Evolutionary conservation across 2,797 vertebrate species (phyloP).

Genomic region (Triplophysa bombifrons): DNA sequence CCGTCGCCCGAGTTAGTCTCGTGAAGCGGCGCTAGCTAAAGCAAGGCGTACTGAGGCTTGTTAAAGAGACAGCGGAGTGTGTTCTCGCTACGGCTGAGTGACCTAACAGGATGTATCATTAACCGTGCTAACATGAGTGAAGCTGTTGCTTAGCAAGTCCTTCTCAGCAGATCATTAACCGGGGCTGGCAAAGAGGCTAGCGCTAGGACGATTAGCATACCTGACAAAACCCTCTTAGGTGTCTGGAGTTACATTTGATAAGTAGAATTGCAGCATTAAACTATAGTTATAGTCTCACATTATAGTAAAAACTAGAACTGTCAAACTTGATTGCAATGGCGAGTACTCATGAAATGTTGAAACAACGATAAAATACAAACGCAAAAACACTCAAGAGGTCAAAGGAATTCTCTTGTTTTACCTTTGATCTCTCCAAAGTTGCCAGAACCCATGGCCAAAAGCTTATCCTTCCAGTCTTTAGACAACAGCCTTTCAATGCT

Average conservation of each 20-base stretch:
- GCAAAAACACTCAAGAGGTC: constrained; percentile 4
- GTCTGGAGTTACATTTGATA: constrained; percentile 24
- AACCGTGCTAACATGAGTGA: constrained; percentile 35
- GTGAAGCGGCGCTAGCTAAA: constrained; percentile 50
- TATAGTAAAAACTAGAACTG: background rate
- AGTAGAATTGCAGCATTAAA: background rate
- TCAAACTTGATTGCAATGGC: background rate
- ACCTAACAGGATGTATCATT: constrained; percentile 51
- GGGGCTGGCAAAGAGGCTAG: constrained; percentile 16
- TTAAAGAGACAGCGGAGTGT: constrained; percentile 39
- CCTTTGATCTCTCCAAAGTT: constrained; percentile 99
- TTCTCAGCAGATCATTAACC: constrained; percentile 47
- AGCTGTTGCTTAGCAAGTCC: constrained; percentile 32
- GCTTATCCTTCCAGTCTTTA: constrained; percentile 99
- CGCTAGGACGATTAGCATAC: constrained; percentile 19
- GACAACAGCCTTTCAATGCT: constrained; percentile 99
- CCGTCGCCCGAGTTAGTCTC: constrained; percentile 63
- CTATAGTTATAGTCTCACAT: constrained; percentile 4
- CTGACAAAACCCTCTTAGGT: background rate
- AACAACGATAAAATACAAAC: background rate
- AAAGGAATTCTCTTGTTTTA: constrained; percentile 64
- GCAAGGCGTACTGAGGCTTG: constrained; percentile 37
- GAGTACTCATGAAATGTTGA: background rate
- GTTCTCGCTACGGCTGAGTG: constrained; percentile 37
- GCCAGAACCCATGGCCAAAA: constrained; percentile 98